Conservation (phyloP, 2,888 invertebrate genomes). For the Mesoligia furuncula region DNA sequence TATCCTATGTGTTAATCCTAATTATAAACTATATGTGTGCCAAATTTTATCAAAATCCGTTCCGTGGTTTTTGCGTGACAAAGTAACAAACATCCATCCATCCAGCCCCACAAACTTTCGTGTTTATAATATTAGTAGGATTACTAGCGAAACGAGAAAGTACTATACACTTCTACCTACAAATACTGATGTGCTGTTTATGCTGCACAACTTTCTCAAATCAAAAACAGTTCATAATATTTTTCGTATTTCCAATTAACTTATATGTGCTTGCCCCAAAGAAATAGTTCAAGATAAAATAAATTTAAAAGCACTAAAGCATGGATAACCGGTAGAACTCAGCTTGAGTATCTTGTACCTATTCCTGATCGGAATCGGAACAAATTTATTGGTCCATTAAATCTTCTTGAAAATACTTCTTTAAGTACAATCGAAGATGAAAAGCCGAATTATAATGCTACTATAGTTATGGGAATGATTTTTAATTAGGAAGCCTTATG, state of each 20-base stretch:
- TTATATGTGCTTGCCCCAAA: neutral
- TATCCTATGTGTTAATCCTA: too few relatives aligned
- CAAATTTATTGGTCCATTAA: conserved; percentile 52
- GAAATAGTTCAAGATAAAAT: conserved; percentile 13
- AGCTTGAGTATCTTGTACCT: conserved; percentile 27
- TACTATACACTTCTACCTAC: neutral
- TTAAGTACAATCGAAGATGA: conserved; percentile 24
- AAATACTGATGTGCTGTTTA: neutral
- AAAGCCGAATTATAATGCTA: conserved; percentile 8
- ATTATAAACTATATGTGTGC: too few relatives aligned
- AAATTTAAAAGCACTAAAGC: conserved; percentile 35
- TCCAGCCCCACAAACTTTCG: too few relatives aligned
- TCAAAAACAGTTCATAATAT: neutral
- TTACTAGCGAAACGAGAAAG: too few relatives aligned
- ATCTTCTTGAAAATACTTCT: conserved; percentile 40
- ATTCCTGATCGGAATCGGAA: conserved; percentile 29
- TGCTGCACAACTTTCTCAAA: neutral
- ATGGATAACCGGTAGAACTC: conserved; percentile 21
- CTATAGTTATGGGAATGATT: neutral
- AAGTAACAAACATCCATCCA: too few relatives aligned
- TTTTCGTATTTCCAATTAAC: conserved; percentile 1
- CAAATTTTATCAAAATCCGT: too few relatives aligned
- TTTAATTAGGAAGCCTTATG: neutral
- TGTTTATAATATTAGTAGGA: too few relatives aligned
- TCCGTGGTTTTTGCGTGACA: too few relatives aligned